A percentile compares a stretch with the other conserved stretches of the same genome.
Evolutionary conservation across 2,888 invertebrate species (phyloP).

Genomic region (Leptopilina myrica): DNA sequence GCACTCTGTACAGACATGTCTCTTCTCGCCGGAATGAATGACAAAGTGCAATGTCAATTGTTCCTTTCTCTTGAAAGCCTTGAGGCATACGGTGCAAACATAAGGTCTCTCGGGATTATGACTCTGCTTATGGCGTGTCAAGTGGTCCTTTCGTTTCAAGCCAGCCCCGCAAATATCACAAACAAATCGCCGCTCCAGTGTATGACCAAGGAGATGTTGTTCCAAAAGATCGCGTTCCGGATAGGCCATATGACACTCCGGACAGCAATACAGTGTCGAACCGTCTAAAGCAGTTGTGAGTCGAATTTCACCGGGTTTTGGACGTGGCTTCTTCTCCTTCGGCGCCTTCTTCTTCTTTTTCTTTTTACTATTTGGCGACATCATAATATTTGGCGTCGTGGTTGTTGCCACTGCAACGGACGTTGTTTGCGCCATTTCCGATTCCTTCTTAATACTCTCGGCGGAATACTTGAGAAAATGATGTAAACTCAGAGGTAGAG

Average conservation of each 20-base stretch:
- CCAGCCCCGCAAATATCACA: conserved; percentile 94
- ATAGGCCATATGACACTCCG: conserved; percentile 93
- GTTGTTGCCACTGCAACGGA: conserved; percentile 75
- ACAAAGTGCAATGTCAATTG: conserved; percentile 92
- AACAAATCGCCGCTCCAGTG: conserved; percentile 89
- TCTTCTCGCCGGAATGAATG: conserved; percentile 92
- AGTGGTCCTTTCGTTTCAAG: conserved; percentile 90
- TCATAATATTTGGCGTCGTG: conserved; percentile 70
- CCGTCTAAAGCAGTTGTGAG: conserved; percentile 89
- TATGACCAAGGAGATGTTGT: conserved; percentile 91
- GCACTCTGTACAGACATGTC: conserved; percentile 91
- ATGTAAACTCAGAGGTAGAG: conserved; percentile 87
- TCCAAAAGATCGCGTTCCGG: conserved; percentile 90
- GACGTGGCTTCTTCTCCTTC: conserved; percentile 89
- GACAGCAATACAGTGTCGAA: conserved; percentile 90
- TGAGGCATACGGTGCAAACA: conserved; percentile 91
- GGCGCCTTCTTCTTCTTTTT: conserved; percentile 88
- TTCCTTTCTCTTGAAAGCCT: conserved; percentile 93
- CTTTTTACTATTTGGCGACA: conserved; percentile 79
- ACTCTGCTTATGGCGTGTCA: conserved; percentile 91
- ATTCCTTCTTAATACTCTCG: conserved; percentile 87
- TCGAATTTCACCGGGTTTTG: conserved; percentile 90
- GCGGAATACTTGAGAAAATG: conserved; percentile 91
- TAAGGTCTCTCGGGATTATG: conserved; percentile 93
- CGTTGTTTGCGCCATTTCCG: conserved; percentile 77